Percentiles rank a stretch among this genome's conserved stretches.
phyloP scores from a whole-genome alignment of 2,113 vertebrate species.

The Danionella cerebrum region DNA sequence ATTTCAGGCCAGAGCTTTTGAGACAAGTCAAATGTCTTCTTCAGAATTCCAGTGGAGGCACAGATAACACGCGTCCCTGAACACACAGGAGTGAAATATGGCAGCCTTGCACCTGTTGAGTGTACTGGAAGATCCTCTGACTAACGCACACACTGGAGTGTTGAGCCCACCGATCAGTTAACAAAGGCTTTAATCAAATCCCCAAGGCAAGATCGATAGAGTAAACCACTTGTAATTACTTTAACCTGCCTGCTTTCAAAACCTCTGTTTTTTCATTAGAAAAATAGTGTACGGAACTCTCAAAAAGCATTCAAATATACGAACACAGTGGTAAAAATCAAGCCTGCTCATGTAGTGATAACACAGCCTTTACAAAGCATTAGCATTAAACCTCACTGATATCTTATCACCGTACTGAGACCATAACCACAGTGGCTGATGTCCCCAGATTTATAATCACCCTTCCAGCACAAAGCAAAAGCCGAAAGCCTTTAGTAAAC shows the following conservation, averaged over 20 bases:
- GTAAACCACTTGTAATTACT: conserved; percentile 20
- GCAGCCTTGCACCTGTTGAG: conserved; percentile 42
- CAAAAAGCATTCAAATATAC: conserved; percentile 3
- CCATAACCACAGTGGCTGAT: background rate
- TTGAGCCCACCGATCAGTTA: background rate
- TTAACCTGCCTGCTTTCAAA: conserved; percentile 10
- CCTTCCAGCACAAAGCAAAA: background rate
- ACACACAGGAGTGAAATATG: conserved; percentile 18
- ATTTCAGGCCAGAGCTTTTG: background rate
- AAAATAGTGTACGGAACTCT: background rate
- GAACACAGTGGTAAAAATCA: conserved; percentile 1
- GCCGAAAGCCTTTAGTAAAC: conserved; percentile 10
- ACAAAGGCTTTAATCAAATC: conserved; percentile 13
- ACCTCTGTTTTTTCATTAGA: no score
- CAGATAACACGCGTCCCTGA: conserved; percentile 33
- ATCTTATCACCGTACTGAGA: background rate
- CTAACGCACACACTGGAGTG: conserved; percentile 22
- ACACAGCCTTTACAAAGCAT: background rate
- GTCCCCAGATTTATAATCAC: background rate
- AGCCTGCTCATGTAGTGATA: background rate
- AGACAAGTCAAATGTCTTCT: background rate
- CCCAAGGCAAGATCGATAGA: conserved; percentile 14
- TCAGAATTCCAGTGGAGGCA: conserved; percentile 17
- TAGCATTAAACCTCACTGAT: background rate
- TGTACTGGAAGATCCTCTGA: background rate